Evolutionary conservation across 2,113 vertebrate species (phyloP), one percentile per base, ranked within the genome.

Genomic region (Crotalus tigris): DNA sequence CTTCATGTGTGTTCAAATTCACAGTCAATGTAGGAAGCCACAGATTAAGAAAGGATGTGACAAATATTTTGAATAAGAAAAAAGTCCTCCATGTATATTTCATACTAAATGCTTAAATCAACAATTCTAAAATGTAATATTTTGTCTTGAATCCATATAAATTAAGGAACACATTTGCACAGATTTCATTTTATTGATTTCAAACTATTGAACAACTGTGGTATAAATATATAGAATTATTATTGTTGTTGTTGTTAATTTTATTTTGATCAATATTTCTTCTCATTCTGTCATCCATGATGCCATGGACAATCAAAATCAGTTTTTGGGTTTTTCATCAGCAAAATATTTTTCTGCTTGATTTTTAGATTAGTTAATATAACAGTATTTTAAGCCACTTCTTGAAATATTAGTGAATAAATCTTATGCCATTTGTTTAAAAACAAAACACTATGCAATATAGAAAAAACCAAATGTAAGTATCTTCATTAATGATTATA

Each of bases 141-240:
- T 95, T 64, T 94, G 94, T 93, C 46, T 95, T 92, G 85, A 49
- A 95, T 94, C 93, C 96, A 96, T 95, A 94, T 94, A 95, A 57
- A 55, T 88, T 95, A 96, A 96, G 91, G 87, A 69, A 95, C 87
- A 94, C 87, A 95, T 89, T 0, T 89, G 0, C 17, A 55, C 88
- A n/a, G 0, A 85, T 95, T 95, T 94, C 95, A 91, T 55, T 87
- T 5, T 11, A 55, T 87, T 93, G 75, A 93, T 93, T 57, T 19
- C 53, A 95, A 87, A 1, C 64, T 92, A 64, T 92, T 92, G 94
- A 81, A 90, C 58, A 96, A 91, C 17, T 0, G 54, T 7, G n/a
- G 75, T 49, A 6, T 87, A 51, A 90, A 59, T 46, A 59, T 46
- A 39, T 46, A 90, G 13, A 90, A 61, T 46, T 90, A 49, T 5